These are phyloP conservation scores for Lasioglossum albipes DNA, from an alignment of 1,140 invertebrate genomes.

Conservation along the genomic window DNA sequence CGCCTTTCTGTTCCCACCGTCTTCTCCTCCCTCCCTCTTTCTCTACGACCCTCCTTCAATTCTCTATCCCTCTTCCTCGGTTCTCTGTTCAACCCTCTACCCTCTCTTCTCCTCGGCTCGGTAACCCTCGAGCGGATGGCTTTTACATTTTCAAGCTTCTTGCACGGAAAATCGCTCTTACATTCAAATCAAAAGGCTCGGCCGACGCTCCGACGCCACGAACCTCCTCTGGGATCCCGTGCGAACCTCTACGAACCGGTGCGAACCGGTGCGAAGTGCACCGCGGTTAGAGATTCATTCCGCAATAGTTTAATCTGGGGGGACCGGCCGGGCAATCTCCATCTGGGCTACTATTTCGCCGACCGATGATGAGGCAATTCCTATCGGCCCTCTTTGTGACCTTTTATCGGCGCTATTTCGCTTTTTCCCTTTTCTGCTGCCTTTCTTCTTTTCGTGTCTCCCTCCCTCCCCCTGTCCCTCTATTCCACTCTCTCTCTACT, in stretches of 20 bases:
- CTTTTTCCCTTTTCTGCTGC: neutral
- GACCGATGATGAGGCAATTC: conserved; percentile 41
- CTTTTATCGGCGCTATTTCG: conserved; percentile 15
- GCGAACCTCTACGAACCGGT: neutral
- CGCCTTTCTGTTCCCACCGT: conserved; percentile 17
- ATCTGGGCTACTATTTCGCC: conserved; percentile 38
- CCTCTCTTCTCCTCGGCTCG: conserved; percentile 26
- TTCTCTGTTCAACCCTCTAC: neutral
- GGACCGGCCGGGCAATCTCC: conserved; percentile 28
- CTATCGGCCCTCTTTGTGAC: conserved; percentile 27
- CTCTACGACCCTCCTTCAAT: neutral
- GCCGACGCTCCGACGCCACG: conserved; percentile 2
- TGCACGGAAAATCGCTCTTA: conserved; percentile 66
- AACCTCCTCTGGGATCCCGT: too few species aligned
- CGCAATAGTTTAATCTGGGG: conserved; percentile 51
- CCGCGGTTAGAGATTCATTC: conserved; percentile 51
- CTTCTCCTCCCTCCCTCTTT: neutral
- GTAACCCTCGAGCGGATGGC: conserved; percentile 51
- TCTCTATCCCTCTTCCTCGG: neutral
- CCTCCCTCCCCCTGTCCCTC: neutral
- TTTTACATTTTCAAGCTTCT: conserved; percentile 64
- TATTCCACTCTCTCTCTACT: too few species aligned
- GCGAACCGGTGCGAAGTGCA: conserved; percentile 10
- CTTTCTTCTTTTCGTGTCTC: too few species aligned
- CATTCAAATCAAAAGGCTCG: conserved; percentile 64